These are phyloP conservation scores for Irena cyanogastra DNA, from an alignment of 2,113 vertebrate species.

Conservation along the genomic window DNA sequence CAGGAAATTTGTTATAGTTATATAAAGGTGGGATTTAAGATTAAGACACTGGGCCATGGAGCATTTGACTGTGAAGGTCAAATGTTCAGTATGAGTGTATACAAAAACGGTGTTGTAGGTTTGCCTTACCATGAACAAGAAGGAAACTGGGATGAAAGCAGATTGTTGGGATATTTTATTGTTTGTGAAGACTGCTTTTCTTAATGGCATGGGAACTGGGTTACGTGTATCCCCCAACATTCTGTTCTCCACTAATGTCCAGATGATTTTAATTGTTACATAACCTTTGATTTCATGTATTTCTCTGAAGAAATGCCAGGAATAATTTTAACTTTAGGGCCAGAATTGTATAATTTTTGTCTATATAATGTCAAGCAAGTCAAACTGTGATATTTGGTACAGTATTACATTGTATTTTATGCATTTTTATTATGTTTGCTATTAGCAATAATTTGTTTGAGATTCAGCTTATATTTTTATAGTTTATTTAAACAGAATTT, in stretches of 20 bases:
- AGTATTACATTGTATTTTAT: not conserved
- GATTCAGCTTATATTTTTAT: not conserved
- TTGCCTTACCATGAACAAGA: not conserved
- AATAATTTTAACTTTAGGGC: not conserved
- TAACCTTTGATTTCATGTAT: not conserved
- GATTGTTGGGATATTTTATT: not conserved
- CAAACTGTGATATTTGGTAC: not conserved
- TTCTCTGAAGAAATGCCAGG: not conserved
- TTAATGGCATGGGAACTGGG: not conserved
- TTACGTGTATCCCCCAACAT: fast-evolving
- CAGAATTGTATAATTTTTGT: not conserved
- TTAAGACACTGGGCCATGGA: not conserved
- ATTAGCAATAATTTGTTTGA: not conserved
- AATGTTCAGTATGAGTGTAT: not conserved
- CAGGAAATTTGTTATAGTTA: constrained; percentile 43
- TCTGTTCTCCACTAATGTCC: not conserved
- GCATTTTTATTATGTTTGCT: not conserved
- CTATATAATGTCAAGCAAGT: not conserved
- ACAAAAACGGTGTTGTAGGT: not conserved
- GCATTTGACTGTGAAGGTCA: not conserved
- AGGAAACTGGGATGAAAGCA: not conserved
- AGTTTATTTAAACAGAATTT: not conserved
- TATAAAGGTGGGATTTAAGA: constrained; percentile 9
- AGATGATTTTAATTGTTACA: not conserved
- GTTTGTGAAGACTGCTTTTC: not conserved